Evolutionary conservation across 2,888 invertebrate species (phyloP).

Genomic region (Lasioglossum marginatum): DNA sequence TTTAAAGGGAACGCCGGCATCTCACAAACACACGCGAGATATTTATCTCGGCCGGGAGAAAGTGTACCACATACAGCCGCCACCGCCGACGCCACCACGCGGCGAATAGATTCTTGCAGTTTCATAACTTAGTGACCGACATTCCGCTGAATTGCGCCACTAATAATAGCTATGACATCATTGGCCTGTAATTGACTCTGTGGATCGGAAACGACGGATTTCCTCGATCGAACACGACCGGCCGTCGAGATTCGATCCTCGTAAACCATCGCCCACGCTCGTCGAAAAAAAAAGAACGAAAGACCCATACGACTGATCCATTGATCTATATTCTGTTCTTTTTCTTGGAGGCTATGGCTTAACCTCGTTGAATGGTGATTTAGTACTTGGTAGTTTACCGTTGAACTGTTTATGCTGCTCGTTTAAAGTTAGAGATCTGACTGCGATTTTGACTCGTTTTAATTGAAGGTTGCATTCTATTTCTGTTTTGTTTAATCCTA

Average conservation of each 20-base stretch:
- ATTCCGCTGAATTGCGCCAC: slow-evolving; percentile 81
- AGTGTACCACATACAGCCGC: slow-evolving; percentile 75
- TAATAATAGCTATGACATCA: slow-evolving; percentile 80
- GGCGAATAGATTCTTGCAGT: slow-evolving; percentile 80
- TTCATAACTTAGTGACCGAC: slow-evolving; percentile 83
- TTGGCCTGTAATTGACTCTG: slow-evolving; percentile 70
- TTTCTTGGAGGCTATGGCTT: neutral
- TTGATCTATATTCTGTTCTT: neutral
- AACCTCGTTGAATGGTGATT: neutral
- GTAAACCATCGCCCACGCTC: neutral
- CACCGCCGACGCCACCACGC: slow-evolving; percentile 47
- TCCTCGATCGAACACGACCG: slow-evolving; percentile 25
- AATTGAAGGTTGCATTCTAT: neutral
- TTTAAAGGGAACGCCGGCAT: slow-evolving; percentile 62
- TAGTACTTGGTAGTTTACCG: neutral
- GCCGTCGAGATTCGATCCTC: neutral
- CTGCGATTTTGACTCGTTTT: neutral
- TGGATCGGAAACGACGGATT: slow-evolving; percentile 68
- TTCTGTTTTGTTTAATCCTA: neutral
- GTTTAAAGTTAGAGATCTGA: neutral
- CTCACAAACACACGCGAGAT: slow-evolving; percentile 69
- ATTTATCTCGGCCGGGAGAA: slow-evolving; percentile 78
- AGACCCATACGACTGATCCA: neutral
- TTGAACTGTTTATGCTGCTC: neutral
- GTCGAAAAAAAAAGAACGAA: neutral